These are phyloP conservation scores for Neuroscelio doddi DNA, from an alignment of 2,888 invertebrate species.

Conservation along the genomic window DNA sequence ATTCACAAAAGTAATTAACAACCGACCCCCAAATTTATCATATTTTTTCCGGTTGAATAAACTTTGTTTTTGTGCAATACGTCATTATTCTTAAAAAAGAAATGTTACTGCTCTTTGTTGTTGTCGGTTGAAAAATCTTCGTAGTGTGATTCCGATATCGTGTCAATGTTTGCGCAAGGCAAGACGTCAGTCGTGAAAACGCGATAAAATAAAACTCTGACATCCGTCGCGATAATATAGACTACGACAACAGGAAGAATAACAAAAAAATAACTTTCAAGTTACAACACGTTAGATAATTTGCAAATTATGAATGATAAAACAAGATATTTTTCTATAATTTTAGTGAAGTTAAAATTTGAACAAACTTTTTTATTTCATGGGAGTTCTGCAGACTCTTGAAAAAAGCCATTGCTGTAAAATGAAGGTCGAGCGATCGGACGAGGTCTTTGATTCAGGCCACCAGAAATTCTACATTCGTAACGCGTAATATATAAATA, in stretches of 20 bases:
- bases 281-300: too few species aligned
- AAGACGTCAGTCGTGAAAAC: background rate
- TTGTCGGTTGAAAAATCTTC: background rate
- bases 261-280: too few species aligned
- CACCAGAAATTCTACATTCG: slow-evolving; percentile 40
- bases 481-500: slow-evolving; percentile 27
- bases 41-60: too few species aligned
- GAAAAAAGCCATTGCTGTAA: slow-evolving; percentile 25
- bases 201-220: slow-evolving; percentile 6
- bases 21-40: too few species aligned
- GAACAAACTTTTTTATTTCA: background rate
- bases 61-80: background rate
- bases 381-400: background rate
- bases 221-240: slow-evolving; percentile 8
- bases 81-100: background rate
- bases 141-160: background rate
- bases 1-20: too few species aligned
- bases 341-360: too few species aligned
- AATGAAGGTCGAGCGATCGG: slow-evolving; percentile 45
- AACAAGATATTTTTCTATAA: too few species aligned
- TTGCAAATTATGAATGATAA: too few species aligned
- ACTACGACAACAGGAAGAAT: background rate
- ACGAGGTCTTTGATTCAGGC: slow-evolving; percentile 48
- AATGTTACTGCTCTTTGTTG: background rate
- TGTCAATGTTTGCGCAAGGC: background rate